Conservation (phyloP, 2,797 vertebrate species). For the Squalus acanthias region DNA sequence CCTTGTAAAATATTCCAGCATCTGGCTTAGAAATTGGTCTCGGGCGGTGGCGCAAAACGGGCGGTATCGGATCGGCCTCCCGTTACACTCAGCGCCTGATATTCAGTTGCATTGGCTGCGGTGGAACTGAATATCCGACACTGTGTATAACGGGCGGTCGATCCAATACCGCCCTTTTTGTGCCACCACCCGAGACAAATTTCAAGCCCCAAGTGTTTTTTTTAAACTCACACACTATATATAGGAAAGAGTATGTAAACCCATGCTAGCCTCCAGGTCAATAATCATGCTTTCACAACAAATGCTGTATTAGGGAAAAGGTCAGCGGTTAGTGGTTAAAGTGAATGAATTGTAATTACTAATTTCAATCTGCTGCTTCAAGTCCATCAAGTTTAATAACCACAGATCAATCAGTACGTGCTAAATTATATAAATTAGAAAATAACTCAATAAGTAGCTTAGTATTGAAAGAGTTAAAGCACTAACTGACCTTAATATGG, state of each 20-base stretch:
- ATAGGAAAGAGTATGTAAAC: background rate
- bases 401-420: background rate
- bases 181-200: too few species aligned
- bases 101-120: too few species aligned
- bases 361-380: background rate
- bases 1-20: background rate
- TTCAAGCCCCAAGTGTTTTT: background rate
- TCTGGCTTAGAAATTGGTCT: too few species aligned
- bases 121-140: too few species aligned
- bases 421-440: background rate
- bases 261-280: background rate
- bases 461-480: slow-evolving; percentile 5
- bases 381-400: background rate
- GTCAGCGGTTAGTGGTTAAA: background rate
- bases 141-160: too few species aligned
- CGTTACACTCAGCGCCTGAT: too few species aligned
- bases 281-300: background rate
- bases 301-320: background rate
- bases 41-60: too few species aligned
- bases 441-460: background rate
- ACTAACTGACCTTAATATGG: background rate
- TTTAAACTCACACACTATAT: background rate
- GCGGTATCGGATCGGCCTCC: too few species aligned
- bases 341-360: background rate
- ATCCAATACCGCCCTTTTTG: too few species aligned